phyloP scores from a whole-genome alignment of 2,113 vertebrate genomes.

The Nothobranchius kuhntae region DNA sequence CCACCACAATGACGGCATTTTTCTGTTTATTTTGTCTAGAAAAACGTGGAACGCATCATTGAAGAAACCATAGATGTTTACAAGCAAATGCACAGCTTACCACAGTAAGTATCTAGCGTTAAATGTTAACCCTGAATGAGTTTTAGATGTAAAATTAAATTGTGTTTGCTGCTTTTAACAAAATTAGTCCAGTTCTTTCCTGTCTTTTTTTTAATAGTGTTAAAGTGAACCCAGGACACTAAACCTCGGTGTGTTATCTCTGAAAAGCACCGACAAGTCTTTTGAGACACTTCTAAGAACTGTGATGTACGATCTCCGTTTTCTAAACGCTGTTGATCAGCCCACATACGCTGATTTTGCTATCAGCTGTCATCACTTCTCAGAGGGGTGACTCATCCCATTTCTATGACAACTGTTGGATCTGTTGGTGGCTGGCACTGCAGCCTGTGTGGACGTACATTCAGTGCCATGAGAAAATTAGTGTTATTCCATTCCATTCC shows the following conservation, averaged over 20 bases:
- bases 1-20: no score
- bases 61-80: slow-evolving; percentile 86
- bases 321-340: slow-evolving; percentile 36
- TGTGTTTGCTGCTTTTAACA: no score
- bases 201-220: no score
- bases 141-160: no score
- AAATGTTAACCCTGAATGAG: not conserved
- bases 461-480: not conserved
- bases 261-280: not conserved
- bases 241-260: no score
- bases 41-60: slow-evolving; percentile 88
- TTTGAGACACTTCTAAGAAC: slow-evolving; percentile 13
- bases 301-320: slow-evolving; percentile 5
- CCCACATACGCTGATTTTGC: slow-evolving; percentile 44
- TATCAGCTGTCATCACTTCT: slow-evolving; percentile 35
- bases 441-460: slow-evolving; percentile 13
- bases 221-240: no score
- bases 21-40: slow-evolving; percentile 67
- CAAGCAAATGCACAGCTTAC: slow-evolving; percentile 83
- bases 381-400: slow-evolving; percentile 61
- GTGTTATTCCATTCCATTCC: no score
- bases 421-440: slow-evolving; percentile 17
- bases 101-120: slow-evolving; percentile 81
- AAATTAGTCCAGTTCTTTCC: no score
- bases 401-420: slow-evolving; percentile 70